Evolutionary conservation across 2,113 vertebrate species (phyloP).

Genomic region (Leptocoma aspasia): DNA sequence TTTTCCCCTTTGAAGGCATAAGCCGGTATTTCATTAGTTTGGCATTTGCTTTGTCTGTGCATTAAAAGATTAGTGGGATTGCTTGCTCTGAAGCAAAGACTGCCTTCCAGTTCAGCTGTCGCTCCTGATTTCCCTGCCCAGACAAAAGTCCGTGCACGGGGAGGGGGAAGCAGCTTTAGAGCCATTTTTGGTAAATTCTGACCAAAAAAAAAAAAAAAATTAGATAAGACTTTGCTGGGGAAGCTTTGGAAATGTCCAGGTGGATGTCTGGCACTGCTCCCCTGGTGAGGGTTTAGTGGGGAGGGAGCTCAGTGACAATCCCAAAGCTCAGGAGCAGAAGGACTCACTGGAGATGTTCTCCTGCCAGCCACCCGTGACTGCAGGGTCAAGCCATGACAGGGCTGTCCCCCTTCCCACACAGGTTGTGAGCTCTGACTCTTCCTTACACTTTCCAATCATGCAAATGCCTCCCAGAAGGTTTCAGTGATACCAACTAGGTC

Average conservation of each 20-base stretch:
- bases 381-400: background rate
- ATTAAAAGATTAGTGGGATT: conserved; percentile 24
- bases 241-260: background rate
- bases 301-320: background rate
- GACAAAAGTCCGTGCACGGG: background rate
- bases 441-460: background rate
- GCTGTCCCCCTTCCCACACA: background rate
- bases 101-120: background rate
- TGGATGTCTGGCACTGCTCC: background rate
- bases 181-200: background rate
- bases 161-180: background rate
- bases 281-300: background rate
- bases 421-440: background rate
- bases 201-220: background rate
- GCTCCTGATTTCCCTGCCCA: background rate
- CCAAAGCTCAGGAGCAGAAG: background rate
- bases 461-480: conserved; percentile 11
- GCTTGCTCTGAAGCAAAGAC: background rate
- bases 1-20: background rate
- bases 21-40: conserved; percentile 1
- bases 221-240: background rate
- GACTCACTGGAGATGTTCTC: rapidly evolving
- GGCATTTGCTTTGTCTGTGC: conserved; percentile 47
- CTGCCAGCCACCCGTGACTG: rapidly evolving
- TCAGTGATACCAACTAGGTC: background rate